phyloP scores from a whole-genome alignment of 2,797 vertebrate genomes.

The Rhincodon typus region DNA sequence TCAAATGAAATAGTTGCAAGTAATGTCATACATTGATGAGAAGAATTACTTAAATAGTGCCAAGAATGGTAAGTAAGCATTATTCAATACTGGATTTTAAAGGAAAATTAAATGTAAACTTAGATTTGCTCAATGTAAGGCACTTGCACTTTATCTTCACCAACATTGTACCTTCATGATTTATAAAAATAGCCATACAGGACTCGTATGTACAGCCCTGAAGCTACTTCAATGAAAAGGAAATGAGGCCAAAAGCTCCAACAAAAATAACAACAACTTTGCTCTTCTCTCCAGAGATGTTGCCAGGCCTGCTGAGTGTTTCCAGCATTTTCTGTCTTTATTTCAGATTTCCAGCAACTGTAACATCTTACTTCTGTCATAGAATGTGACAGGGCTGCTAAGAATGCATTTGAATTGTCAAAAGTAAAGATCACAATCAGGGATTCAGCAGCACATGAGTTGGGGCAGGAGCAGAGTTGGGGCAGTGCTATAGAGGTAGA shows the following conservation, averaged over 20 bases:
- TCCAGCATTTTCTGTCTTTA: neutral
- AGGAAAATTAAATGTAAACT: neutral
- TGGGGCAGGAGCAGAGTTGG: too few species aligned
- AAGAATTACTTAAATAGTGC: neutral
- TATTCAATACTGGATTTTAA: neutral
- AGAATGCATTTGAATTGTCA: too few species aligned
- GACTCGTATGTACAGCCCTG: neutral
- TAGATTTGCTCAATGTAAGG: neutral
- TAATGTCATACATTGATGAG: neutral
- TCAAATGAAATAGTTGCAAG: neutral
- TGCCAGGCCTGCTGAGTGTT: neutral
- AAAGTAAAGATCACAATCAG: too few species aligned
- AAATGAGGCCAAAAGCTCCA: neutral
- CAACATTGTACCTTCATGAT: neutral
- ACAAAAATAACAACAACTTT: neutral
- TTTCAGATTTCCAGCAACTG: neutral
- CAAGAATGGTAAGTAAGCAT: neutral
- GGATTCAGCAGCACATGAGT: too few species aligned
- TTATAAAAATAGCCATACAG: neutral
- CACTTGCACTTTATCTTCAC: neutral
- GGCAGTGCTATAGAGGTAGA: too few species aligned
- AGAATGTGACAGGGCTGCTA: neutral
- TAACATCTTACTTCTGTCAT: neutral
- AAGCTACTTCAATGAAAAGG: neutral
- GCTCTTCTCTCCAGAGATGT: too few species aligned